phyloP scores from a whole-genome alignment of 2,113 vertebrate genomes.

The Istiophorus platypterus region DNA sequence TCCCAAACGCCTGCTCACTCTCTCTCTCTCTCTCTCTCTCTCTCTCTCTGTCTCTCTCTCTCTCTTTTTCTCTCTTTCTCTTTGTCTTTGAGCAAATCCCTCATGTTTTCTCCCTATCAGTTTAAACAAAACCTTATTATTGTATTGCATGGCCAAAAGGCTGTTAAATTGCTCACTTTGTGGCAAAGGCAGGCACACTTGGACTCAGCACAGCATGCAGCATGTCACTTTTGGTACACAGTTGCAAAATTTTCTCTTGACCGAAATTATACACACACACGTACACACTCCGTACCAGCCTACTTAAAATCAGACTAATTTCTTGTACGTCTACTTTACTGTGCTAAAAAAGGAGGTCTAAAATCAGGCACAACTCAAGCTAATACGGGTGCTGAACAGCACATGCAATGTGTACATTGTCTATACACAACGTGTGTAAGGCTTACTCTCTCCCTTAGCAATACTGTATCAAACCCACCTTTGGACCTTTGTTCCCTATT shows the following conservation, averaged over 20 bases:
- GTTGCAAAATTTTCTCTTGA: constrained; percentile 28
- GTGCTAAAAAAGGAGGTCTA: constrained; percentile 16
- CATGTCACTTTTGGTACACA: constrained; percentile 44
- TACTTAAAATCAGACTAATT: constrained; percentile 33
- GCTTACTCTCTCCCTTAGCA: neutral
- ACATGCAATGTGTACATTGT: neutral
- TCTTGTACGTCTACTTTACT: constrained; percentile 19
- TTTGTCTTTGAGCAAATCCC: constrained; percentile 43
- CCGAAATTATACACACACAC: constrained; percentile 22
- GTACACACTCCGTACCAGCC: constrained; percentile 1
- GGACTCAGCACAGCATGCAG: constrained; percentile 42
- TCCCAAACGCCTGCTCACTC: neutral
- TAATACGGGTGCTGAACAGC: neutral
- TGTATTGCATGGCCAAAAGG: constrained; percentile 51
- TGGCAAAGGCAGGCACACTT: constrained; percentile 36
- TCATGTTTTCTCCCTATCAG: constrained; percentile 50
- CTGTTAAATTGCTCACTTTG: constrained; percentile 59
- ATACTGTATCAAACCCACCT: neutral
- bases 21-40: neutral
- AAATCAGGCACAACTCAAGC: constrained; percentile 27
- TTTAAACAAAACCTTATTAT: constrained; percentile 58
- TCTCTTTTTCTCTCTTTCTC: constrained; percentile 28
- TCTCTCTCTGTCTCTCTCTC: neutral
- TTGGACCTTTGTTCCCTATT: neutral
- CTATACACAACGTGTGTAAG: neutral